phyloP scores from a whole-genome alignment of 2,797 vertebrate species.

The Sciurus carolinensis region DNA sequence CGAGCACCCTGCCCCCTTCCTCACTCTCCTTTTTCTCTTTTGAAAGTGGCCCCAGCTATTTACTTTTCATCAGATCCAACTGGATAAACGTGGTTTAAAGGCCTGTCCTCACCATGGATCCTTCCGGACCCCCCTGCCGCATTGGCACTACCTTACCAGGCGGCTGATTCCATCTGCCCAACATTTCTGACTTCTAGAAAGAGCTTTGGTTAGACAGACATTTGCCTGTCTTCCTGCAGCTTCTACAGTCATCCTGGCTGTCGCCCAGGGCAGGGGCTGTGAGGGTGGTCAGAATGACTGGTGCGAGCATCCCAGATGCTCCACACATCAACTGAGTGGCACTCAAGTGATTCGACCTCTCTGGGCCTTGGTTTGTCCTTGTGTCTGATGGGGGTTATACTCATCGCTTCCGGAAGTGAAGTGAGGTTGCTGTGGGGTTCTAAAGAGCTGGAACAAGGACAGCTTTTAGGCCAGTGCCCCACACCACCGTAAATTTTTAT shows the following conservation, averaged over 20 bases:
- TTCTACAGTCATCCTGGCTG: not conserved
- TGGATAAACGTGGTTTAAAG: not conserved
- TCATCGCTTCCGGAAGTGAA: not conserved
- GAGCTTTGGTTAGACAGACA: not conserved
- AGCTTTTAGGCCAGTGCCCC: not conserved
- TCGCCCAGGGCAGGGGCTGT: fast-evolving
- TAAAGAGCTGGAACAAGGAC: not conserved
- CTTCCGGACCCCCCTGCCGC: not conserved
- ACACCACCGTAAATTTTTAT: not conserved
- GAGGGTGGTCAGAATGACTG: fast-evolving
- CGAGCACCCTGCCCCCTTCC: not conserved
- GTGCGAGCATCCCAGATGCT: not conserved
- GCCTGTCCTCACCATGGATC: fast-evolving
- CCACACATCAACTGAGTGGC: not conserved
- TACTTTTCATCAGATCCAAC: not conserved
- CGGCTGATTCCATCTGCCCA: not conserved
- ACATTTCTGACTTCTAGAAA: not conserved
- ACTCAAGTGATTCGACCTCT: fast-evolving
- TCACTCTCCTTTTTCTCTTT: not conserved
- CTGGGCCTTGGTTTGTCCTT: not conserved
- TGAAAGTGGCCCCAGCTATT: too few relatives aligned
- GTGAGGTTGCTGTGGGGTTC: too few relatives aligned
- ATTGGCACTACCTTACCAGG: not conserved
- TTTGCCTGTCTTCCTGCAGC: not conserved
- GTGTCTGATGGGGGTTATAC: not conserved